Percentiles rank a stretch among this genome's conserved stretches.
phyloP scores from a whole-genome alignment of 2,888 invertebrate species.

The Nomada fucata region DNA sequence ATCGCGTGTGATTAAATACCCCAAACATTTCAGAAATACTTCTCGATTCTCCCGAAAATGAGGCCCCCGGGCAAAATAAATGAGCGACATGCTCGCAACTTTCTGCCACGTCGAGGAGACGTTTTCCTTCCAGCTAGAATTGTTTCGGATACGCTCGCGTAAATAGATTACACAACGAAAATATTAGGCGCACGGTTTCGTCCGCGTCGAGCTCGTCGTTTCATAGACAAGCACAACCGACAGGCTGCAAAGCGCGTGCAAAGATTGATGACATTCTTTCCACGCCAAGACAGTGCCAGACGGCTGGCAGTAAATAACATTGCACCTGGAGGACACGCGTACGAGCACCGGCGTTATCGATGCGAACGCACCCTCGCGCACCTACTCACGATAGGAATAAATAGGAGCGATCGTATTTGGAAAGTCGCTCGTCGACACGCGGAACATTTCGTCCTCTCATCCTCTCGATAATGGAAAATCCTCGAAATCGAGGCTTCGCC shows the following conservation, averaged over 20 bases:
- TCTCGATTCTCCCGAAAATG: too few species aligned
- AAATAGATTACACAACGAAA: slow-evolving; percentile 26
- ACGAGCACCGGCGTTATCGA: slow-evolving; percentile 66
- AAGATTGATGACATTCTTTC: slow-evolving; percentile 72
- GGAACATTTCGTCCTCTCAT: slow-evolving; percentile 5
- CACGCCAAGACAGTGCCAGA: slow-evolving; percentile 52
- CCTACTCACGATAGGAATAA: slow-evolving; percentile 60
- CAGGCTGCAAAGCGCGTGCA: slow-evolving; percentile 28
- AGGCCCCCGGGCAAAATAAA: too few species aligned
- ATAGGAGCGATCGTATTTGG: slow-evolving; percentile 57
- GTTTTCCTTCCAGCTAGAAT: too few species aligned
- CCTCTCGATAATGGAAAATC: background rate
- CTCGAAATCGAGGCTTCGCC: background rate
- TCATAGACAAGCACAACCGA: slow-evolving; percentile 36
- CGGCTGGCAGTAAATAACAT: slow-evolving; percentile 68
- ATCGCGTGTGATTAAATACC: background rate
- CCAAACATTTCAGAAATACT: background rate
- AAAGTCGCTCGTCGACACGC: slow-evolving; percentile 8
- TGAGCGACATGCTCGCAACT: too few species aligned
- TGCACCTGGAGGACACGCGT: slow-evolving; percentile 68
- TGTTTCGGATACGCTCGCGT: too few species aligned
- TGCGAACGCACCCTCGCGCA: slow-evolving; percentile 72
- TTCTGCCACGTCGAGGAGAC: too few species aligned
- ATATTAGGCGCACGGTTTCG: slow-evolving; percentile 29
- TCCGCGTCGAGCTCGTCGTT: slow-evolving; percentile 33